Conservation (phyloP, 2,797 vertebrate genomes). For the Paratrypauchen microcephalus region DNA sequence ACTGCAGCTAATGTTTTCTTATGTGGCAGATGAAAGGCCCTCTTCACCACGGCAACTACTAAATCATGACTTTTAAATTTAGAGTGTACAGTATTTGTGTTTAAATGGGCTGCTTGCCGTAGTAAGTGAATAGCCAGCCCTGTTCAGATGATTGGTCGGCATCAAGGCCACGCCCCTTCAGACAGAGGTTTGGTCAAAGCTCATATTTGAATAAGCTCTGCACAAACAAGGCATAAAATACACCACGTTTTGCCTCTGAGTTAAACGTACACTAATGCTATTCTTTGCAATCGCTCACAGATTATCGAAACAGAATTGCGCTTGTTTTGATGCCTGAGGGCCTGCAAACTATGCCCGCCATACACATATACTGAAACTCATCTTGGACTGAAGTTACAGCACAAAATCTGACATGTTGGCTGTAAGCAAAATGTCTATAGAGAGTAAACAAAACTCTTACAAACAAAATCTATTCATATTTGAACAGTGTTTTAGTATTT, state of each 20-base stretch:
- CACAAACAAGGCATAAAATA: constrained; percentile 59
- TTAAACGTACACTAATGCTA: constrained; percentile 11
- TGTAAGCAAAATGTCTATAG: too few species aligned
- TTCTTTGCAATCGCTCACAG: not conserved
- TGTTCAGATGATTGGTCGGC: constrained; percentile 44
- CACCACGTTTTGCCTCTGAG: constrained; percentile 9
- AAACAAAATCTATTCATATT: too few species aligned
- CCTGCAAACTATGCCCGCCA: not conserved
- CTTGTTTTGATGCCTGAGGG: not conserved
- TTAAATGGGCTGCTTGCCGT: constrained; percentile 25
- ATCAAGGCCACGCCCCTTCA: constrained; percentile 50
- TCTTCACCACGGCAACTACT: constrained; percentile 42
- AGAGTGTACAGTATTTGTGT: constrained; percentile 31
- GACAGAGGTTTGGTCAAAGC: constrained; percentile 53
- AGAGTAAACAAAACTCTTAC: too few species aligned
- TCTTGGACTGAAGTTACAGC: not conserved
- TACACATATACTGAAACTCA: not conserved
- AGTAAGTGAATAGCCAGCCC: constrained; percentile 44
- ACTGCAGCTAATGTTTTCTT: constrained; percentile 49
- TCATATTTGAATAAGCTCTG: constrained; percentile 72
- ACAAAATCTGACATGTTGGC: not conserved
- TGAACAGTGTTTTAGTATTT: too few species aligned
- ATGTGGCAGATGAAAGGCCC: constrained; percentile 44
- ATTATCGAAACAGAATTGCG: not conserved
- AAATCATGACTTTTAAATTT: constrained; percentile 48